Conservation (phyloP, 2,888 invertebrate species). For the Microplitis deprimator region DNA sequence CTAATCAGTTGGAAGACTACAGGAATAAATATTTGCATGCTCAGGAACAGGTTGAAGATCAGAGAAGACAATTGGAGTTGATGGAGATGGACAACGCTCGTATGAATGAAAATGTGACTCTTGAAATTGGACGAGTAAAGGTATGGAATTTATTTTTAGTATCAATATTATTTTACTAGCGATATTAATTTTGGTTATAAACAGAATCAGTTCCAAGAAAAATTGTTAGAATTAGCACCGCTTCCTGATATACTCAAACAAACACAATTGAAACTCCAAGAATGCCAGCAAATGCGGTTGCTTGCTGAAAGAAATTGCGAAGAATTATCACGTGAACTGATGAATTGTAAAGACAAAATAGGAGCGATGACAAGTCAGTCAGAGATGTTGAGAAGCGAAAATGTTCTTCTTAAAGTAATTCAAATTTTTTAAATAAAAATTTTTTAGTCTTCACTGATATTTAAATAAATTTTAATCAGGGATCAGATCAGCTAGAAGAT, state of each 20-base stretch:
- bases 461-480: constrained; percentile 44
- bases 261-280: constrained; percentile 79
- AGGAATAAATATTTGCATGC: constrained; percentile 77
- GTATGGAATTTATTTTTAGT: constrained; percentile 52
- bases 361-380: constrained; percentile 63
- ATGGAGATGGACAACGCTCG: constrained; percentile 82
- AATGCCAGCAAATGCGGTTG: constrained; percentile 79
- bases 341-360: constrained; percentile 77
- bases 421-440: background rate
- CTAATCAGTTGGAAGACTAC: constrained; percentile 79
- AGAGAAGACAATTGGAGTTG: constrained; percentile 78
- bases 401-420: constrained; percentile 56
- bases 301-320: constrained; percentile 79
- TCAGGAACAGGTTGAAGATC: constrained; percentile 81
- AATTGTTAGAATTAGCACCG: constrained; percentile 79
- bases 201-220: constrained; percentile 80
- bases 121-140: constrained; percentile 81
- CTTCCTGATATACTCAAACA: constrained; percentile 80
- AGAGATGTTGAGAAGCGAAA: constrained; percentile 61
- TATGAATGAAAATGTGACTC: constrained; percentile 80
- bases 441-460: background rate
- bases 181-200: background rate
- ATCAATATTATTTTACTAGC: background rate
- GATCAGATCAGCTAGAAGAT: constrained; percentile 58
- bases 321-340: constrained; percentile 78